Evolutionary conservation across 2,113 vertebrate genomes (phyloP).

Genomic region (Acrocephalus kingi): DNA sequence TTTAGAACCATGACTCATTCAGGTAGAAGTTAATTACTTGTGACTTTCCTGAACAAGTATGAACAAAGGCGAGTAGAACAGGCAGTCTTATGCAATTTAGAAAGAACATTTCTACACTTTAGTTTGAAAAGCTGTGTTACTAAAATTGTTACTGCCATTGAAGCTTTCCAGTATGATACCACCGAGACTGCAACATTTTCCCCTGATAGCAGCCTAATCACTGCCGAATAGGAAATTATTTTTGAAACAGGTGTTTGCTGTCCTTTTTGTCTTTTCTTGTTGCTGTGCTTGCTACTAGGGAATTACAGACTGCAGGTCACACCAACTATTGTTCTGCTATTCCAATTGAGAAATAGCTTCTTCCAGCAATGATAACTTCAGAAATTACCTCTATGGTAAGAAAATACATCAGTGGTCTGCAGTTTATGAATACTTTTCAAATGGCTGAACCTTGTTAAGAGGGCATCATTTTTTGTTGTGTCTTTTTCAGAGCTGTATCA

Average conservation of each 20-base stretch:
- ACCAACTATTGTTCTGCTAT: not conserved
- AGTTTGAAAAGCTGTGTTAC: conserved; percentile 16
- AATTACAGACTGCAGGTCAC: not conserved
- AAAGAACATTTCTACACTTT: conserved; percentile 23
- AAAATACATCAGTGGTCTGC: not conserved
- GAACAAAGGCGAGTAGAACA: conserved; percentile 38
- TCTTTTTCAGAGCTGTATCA: not conserved
- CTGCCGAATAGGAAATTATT: not conserved
- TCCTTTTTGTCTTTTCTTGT: not conserved
- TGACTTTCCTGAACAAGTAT: not conserved
- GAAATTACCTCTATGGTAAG: not conserved
- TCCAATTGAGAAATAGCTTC: not conserved
- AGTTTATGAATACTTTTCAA: not conserved
- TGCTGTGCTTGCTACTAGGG: not conserved
- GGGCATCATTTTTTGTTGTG: not conserved
- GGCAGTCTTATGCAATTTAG: conserved; percentile 10
- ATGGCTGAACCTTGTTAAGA: not conserved
- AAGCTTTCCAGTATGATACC: not conserved
- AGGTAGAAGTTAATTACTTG: conserved; percentile 20
- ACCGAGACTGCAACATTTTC: not conserved
- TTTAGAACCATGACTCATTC: conserved; percentile 42
- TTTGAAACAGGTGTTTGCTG: conserved; percentile 9
- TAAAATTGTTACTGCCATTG: conserved; percentile 34
- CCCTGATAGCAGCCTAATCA: not conserved
- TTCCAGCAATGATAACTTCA: not conserved